These are phyloP conservation scores for Drosophila demipolita DNA, from an alignment of 2,888 invertebrate species.

Conservation along the genomic window DNA sequence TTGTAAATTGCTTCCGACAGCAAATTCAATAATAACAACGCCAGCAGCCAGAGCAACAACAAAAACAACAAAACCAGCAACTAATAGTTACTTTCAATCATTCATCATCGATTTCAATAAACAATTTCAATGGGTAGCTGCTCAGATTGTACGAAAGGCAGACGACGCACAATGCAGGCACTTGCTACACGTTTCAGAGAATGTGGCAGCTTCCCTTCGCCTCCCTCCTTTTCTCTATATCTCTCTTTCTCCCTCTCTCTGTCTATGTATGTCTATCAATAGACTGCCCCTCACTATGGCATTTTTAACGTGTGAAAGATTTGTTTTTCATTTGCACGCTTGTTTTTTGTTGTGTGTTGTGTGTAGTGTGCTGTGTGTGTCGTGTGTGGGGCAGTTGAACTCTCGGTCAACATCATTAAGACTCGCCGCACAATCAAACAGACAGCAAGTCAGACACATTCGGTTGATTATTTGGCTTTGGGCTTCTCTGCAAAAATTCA, in stretches of 20 bases:
- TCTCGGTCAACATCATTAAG: constrained; percentile 60
- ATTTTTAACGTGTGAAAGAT: constrained; percentile 73
- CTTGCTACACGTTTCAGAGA: constrained; percentile 47
- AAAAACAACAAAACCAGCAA: constrained; percentile 49
- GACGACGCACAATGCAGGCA: constrained; percentile 62
- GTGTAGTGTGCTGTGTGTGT: constrained; percentile 3
- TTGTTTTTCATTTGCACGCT: constrained; percentile 62
- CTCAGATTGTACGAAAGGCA: constrained; percentile 46
- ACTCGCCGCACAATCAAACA: constrained; percentile 49
- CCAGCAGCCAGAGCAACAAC: constrained; percentile 31
- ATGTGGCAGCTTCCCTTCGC: constrained; percentile 9
- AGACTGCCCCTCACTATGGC: constrained; percentile 20
- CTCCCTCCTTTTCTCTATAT: neutral
- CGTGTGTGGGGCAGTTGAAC: constrained; percentile 58
- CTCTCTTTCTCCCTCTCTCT: neutral
- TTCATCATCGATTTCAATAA: constrained; percentile 79
- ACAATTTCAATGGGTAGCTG: constrained; percentile 73
- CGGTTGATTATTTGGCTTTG: constrained; percentile 50
- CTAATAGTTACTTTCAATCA: constrained; percentile 80
- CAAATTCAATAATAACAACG: constrained; percentile 71
- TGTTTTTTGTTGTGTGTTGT: constrained; percentile 10
- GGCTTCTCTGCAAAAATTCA: constrained; percentile 49
- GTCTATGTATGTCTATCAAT: neutral
- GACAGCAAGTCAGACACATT: constrained; percentile 23
- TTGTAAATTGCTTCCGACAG: constrained; percentile 81